A percentile compares a stretch with the other conserved stretches of the same genome.
These are phyloP conservation scores for Sphecodes monilicornis DNA, from an alignment of 2,888 invertebrate species.

Conservation along the genomic window DNA sequence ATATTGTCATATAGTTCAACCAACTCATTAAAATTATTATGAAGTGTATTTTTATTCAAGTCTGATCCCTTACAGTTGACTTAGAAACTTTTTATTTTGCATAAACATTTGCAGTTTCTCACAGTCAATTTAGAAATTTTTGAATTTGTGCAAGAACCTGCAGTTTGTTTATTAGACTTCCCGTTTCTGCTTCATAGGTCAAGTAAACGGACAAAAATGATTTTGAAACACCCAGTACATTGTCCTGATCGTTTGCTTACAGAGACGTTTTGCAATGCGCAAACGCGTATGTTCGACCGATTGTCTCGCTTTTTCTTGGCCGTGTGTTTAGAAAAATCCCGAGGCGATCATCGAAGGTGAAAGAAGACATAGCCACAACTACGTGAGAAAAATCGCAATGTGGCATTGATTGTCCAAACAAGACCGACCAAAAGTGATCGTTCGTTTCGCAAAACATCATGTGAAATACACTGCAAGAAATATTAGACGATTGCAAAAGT, in stretches of 20 bases:
- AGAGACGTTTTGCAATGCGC: constrained; percentile 25
- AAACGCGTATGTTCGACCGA: background rate
- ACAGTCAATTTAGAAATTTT: background rate
- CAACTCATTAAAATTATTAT: no score
- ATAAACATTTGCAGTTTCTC: background rate
- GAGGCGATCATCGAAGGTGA: constrained; percentile 43
- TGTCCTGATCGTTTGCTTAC: background rate
- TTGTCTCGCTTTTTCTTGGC: constrained; percentile 26
- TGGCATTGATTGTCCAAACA: background rate
- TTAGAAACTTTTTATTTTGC: no score
- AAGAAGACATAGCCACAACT: constrained; percentile 24
- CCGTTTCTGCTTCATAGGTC: background rate
- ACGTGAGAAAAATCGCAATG: constrained; percentile 39
- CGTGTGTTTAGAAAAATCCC: constrained; percentile 37
- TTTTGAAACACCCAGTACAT: constrained; percentile 2
- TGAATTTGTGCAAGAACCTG: background rate
- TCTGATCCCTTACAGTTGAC: no score
- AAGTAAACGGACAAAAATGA: background rate
- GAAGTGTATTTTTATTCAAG: no score
- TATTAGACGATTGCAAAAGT: no score
- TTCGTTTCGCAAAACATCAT: background rate
- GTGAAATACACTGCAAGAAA: background rate
- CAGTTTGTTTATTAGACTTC: background rate
- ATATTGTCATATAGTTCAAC: no score
- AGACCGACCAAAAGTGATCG: background rate